Base-by-base conservation (phyloP, 1,140 invertebrate genomes). In the Linepithema humile region DNA sequence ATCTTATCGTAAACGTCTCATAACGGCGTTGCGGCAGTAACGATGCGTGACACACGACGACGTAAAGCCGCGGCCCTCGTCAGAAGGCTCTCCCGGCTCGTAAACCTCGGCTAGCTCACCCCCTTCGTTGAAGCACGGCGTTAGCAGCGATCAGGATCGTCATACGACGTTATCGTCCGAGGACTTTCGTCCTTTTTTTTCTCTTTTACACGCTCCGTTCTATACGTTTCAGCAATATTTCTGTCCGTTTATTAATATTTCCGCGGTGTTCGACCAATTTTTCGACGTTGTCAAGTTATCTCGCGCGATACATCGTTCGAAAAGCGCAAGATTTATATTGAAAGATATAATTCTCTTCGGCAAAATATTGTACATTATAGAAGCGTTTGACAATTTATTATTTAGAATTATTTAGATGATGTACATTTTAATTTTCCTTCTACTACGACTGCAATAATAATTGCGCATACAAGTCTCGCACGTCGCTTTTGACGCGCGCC, bases 1-100 rank as follows among this genome's bases (percentile, higher is more conserved):
- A 92, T 92, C 92, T 93, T 93, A 92, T 93, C 92, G 92, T 93
- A 93, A 93, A 93, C 88, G 92, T 92, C 92, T 92, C 92, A 92
- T 92, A 93, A 92, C 89, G 87, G 86, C 86, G 87, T 88, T 85
- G 86, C 90, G 88, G 89, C 89, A 90, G 88, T 93, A 93, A 93
- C 91, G 91, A 93, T 87, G 90, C 89, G 88, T 92, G 92, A 92
- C 91, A 92, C 89, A 92, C 89, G 91, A 90, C 92, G 90, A 92
- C 89, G 82, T 92, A 89, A 92, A 92, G 88, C 83, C 85, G 59
- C 72, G 84, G 83, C 80, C 70, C 74, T 85, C 72, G 83, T 88
- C 74, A 84, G 82, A 87, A 90, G 80, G 85, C 78, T 78, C 83
- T 73, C 6, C 35, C 40, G 62, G 75, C 90, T 92, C 91, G 90